Evolutionary conservation across 2,113 vertebrate genomes (phyloP).

Genomic region (Aramus guarauna): DNA sequence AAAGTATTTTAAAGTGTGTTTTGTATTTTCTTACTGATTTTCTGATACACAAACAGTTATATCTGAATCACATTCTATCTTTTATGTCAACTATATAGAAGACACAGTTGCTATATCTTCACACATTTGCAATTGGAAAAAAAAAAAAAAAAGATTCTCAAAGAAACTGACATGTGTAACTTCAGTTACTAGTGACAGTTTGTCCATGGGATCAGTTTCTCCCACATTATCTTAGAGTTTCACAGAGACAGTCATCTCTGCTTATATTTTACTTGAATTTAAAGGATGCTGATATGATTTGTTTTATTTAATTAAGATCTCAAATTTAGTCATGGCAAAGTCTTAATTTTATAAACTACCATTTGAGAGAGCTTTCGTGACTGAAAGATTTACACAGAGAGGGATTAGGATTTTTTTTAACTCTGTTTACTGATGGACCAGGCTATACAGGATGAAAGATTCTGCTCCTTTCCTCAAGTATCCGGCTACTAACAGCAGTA

Average conservation of each 20-base stretch:
- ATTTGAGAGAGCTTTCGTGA: not conserved
- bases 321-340: not conserved
- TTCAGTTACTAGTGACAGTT: not conserved
- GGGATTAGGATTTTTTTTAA: not conserved
- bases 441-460: not conserved
- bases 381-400: not conserved
- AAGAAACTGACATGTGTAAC: not conserved
- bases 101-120: not conserved
- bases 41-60: not conserved
- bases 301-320: not conserved
- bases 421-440: not conserved
- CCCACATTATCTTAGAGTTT: not conserved
- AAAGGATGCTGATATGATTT: not conserved
- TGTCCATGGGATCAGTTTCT: not conserved
- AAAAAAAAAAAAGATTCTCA: not conserved
- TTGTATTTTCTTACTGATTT: not conserved
- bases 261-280: not conserved
- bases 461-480: not conserved
- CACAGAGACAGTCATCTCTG: not conserved
- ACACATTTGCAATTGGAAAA: not conserved
- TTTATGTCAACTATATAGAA: not conserved
- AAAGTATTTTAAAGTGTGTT: not conserved
- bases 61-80: not conserved
- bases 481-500: not conserved
- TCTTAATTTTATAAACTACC: not conserved